These are phyloP conservation scores for Steatocranus sp. DNA, from an alignment of 2,797 vertebrate genomes.

Conservation along the genomic window DNA sequence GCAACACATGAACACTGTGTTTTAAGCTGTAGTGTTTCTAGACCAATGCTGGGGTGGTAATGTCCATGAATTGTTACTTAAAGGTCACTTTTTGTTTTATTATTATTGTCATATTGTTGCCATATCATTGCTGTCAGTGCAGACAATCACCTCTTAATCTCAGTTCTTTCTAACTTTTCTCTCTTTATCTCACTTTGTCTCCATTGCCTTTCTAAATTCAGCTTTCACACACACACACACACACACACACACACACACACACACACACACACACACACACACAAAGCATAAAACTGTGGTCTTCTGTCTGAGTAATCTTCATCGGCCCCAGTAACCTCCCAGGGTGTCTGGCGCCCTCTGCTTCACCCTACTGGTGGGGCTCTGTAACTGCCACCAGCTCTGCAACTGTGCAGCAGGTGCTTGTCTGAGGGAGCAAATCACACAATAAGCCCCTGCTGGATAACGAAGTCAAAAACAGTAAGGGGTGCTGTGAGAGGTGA, in stretches of 20 bases:
- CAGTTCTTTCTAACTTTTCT: constrained; percentile 2
- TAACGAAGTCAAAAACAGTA: background rate
- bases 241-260: background rate
- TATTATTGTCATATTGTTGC: background rate
- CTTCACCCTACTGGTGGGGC: constrained; percentile 49
- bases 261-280: background rate
- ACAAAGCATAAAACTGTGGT: background rate
- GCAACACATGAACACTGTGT: background rate
- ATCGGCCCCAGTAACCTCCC: background rate
- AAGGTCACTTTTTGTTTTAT: background rate
- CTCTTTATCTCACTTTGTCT: background rate
- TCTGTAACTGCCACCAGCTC: background rate
- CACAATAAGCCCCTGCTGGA: background rate
- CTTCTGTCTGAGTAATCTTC: background rate
- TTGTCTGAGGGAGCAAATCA: background rate
- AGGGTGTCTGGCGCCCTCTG: constrained; percentile 2
- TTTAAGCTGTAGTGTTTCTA: background rate
- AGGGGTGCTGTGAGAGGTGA: background rate
- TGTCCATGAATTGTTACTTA: background rate
- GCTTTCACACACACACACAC: background rate
- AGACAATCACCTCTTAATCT: background rate
- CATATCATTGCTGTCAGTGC: background rate
- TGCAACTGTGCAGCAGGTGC: background rate
- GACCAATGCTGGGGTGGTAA: background rate
- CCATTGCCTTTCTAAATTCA: background rate